Evolutionary conservation across 2,113 vertebrate species (phyloP).

Genomic region (Psophia crepitans): DNA sequence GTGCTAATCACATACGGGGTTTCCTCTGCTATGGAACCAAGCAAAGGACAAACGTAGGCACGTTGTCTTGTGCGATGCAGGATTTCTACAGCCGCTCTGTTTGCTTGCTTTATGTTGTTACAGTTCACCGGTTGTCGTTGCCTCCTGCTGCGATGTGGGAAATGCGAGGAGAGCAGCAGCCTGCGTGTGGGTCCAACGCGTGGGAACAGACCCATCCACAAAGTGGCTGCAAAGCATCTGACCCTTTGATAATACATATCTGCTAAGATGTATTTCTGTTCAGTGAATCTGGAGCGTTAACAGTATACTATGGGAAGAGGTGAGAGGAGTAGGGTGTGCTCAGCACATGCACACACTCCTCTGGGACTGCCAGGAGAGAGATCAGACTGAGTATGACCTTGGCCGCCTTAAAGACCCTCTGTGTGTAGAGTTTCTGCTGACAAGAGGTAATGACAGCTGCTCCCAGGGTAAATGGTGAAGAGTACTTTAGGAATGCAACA

Average conservation of each 20-base stretch:
- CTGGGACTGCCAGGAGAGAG: background rate
- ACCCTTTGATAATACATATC: background rate
- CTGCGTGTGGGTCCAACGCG: fast-evolving
- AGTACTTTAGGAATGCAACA: background rate
- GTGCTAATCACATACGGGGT: background rate
- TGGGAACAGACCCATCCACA: background rate
- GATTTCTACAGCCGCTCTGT: background rate
- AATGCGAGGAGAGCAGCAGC: background rate
- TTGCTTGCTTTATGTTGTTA: background rate
- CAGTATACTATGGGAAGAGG: background rate
- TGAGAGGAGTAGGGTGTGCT: background rate
- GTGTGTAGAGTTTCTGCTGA: background rate
- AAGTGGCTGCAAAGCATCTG: background rate
- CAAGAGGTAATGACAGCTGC: background rate
- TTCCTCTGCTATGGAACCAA: background rate
- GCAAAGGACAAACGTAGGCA: background rate
- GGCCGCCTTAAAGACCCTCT: background rate
- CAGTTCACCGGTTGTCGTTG: background rate
- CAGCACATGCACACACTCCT: background rate
- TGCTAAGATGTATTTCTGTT: background rate
- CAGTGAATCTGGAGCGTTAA: background rate
- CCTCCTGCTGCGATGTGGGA: background rate
- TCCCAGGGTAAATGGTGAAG: background rate
- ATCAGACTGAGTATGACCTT: background rate
- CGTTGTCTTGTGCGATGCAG: background rate